Percentiles rank a stretch among this genome's conserved stretches.
Conservation (phyloP, 1,140 invertebrate species). For the Spodoptera frugiperda region DNA sequence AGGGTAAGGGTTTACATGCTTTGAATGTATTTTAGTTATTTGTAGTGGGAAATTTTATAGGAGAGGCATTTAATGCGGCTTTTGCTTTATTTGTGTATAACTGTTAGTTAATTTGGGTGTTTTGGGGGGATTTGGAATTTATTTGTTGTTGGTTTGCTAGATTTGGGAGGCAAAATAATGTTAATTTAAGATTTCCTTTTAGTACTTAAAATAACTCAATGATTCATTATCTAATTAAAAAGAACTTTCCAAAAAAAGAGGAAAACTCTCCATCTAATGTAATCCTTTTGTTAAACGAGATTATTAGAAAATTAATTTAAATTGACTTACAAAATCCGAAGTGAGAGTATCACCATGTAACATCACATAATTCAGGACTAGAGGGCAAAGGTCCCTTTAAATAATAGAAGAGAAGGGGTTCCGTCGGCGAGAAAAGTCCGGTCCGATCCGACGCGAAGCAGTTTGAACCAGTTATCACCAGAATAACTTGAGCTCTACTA, state of each 20-base stretch:
- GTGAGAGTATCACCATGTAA: constrained; percentile 46
- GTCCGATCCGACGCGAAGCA: constrained; percentile 42
- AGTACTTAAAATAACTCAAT: background rate
- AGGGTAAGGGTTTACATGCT: constrained; percentile 57
- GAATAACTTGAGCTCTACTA: constrained; percentile 42
- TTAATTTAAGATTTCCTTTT: background rate
- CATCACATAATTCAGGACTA: constrained; percentile 47
- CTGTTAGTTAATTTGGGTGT: constrained; percentile 30
- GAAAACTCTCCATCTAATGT: too few relatives aligned
- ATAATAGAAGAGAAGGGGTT: constrained; percentile 56
- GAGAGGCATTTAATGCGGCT: constrained; percentile 19
- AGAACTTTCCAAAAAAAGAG: too few relatives aligned
- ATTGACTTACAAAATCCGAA: constrained; percentile 33
- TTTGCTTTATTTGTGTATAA: constrained; percentile 32
- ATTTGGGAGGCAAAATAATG: background rate
- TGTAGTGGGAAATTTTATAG: constrained; percentile 40
- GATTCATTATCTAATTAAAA: background rate
- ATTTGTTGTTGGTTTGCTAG: background rate
- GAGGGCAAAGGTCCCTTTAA: constrained; percentile 53
- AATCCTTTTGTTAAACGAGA: constrained; percentile 25
- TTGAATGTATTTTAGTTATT: constrained; percentile 49
- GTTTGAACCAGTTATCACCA: constrained; percentile 47
- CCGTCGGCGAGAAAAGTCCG: constrained; percentile 54
- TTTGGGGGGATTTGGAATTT: background rate
- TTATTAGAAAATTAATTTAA: constrained; percentile 44